Evolutionary conservation across 2,888 invertebrate genomes (phyloP), one percentile per base, ranked within the genome.

Genomic region (Microchrysa polita): DNA sequence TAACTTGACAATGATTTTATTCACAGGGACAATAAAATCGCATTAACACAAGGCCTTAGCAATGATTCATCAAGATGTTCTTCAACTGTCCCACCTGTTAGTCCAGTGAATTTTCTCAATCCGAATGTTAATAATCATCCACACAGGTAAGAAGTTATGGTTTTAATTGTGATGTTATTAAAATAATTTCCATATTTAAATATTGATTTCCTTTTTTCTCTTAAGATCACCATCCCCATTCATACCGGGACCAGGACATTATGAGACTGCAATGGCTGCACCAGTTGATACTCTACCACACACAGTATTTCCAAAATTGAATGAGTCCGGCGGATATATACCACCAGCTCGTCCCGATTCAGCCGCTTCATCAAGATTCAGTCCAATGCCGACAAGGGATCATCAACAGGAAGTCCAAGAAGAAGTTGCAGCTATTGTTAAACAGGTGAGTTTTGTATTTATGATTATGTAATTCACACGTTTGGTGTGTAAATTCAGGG

Each of bases 211-310:
- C n/a, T 40, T 53, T 7, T 55, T 34, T 16, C 16, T n/a, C n/a
- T n/a, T 14, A n/a, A 82, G 84, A 75, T 84, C 81, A 27, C 87
- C 88, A 22, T 89, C 89, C 77, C 89, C 89, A 9, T 83, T 87
- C 76, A 85, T 88, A 61, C 87, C 86, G 71, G 87, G 87, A 77
- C 87, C 87, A 1, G 87, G 86, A 22, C 82, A 83, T 55, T 83
- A 84, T 79, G 81, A 83, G 72, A 81, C 81, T 44, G 83, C 84
- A 5, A 74, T 84, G 73, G 80, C 82, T 75, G 77, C 82, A 74
- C 85, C 85, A 2, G 77, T 85, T 74, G 80, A 84, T 72, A 80
- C 83, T 67, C 81, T 87, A 77, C 88, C 88, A 48, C 85, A 88
- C 79, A 87, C 88, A 34, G 88, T 88, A 77, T 87, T 86, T 80